A percentile compares a stretch with the other conserved stretches of the same genome.
These are phyloP conservation scores for Stenchaetothrips biformis DNA, from an alignment of 2,888 invertebrate species.

Conservation along the genomic window DNA sequence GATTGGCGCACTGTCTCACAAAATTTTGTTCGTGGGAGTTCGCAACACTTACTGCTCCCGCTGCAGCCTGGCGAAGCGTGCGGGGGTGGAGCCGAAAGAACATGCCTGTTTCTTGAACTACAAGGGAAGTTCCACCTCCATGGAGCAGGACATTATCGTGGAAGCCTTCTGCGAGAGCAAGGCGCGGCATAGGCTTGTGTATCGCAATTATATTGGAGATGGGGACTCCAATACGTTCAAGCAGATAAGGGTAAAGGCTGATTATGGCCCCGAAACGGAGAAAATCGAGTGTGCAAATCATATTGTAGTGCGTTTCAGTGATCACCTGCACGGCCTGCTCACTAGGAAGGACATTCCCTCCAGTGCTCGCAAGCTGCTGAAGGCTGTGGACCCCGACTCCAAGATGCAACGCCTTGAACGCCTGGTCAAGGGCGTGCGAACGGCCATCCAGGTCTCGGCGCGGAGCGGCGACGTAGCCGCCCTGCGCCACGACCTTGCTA, in stretches of 20 bases:
- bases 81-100: slow-evolving; percentile 32
- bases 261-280: slow-evolving; percentile 37
- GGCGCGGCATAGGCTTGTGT: slow-evolving; percentile 40
- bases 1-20: slow-evolving; percentile 36
- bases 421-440: not conserved
- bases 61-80: slow-evolving; percentile 38
- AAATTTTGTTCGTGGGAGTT: slow-evolving; percentile 41
- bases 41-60: slow-evolving; percentile 41
- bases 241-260: slow-evolving; percentile 39
- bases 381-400: not conserved
- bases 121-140: slow-evolving; percentile 40
- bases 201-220: slow-evolving; percentile 41
- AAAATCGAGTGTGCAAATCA: slow-evolving; percentile 43
- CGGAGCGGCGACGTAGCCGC: slow-evolving; percentile 22
- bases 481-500: slow-evolving; percentile 34
- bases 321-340: not conserved
- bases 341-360: slow-evolving; percentile 28
- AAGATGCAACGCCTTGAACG: not conserved
- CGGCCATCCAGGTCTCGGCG: not conserved
- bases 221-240: slow-evolving; percentile 43
- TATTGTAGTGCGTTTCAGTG: slow-evolving; percentile 37
- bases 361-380: slow-evolving; percentile 22
- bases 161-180: slow-evolving; percentile 42
- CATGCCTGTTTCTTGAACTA: slow-evolving; percentile 43
- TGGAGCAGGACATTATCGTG: slow-evolving; percentile 42